These are phyloP conservation scores for Onychostruthus taczanowskii DNA, from an alignment of 2,113 vertebrate species.

Conservation along the genomic window DNA sequence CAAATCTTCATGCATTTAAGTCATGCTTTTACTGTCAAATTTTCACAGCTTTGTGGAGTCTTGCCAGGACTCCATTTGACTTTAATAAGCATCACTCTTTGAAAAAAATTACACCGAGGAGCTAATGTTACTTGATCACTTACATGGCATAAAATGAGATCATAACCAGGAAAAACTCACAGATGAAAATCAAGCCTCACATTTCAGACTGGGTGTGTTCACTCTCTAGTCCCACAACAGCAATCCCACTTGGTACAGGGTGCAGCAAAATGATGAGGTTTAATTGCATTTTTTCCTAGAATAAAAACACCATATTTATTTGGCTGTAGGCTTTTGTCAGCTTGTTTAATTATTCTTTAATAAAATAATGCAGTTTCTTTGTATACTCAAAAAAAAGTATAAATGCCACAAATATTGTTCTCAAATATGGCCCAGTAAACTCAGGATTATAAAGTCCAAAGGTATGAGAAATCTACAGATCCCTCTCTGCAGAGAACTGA, in stretches of 20 bases:
- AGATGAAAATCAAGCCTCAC: conserved; percentile 60
- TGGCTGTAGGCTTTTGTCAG: background rate
- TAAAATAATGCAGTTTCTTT: background rate
- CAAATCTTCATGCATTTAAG: conserved; percentile 27
- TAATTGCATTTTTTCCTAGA: background rate
- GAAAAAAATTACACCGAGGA: conserved; percentile 21
- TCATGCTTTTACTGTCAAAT: conserved; percentile 29
- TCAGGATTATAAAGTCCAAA: background rate
- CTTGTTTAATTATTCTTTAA: background rate
- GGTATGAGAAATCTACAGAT: background rate
- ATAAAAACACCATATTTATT: background rate
- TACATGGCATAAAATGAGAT: conserved; percentile 65
- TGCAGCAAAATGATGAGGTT: background rate
- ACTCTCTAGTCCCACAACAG: conserved; percentile 35
- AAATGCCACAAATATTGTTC: background rate
- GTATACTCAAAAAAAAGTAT: background rate
- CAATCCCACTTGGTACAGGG: conserved; percentile 6
- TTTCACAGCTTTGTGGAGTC: background rate
- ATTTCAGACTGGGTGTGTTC: conserved; percentile 62
- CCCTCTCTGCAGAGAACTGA: background rate
- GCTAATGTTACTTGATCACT: conserved; percentile 35
- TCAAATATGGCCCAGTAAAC: background rate
- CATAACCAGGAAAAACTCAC: conserved; percentile 70
- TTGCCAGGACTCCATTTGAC: conserved; percentile 12
- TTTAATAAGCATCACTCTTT: conserved; percentile 31